Conservation (phyloP, 2,797 vertebrate species). For the Trichosurus vulpecula region DNA sequence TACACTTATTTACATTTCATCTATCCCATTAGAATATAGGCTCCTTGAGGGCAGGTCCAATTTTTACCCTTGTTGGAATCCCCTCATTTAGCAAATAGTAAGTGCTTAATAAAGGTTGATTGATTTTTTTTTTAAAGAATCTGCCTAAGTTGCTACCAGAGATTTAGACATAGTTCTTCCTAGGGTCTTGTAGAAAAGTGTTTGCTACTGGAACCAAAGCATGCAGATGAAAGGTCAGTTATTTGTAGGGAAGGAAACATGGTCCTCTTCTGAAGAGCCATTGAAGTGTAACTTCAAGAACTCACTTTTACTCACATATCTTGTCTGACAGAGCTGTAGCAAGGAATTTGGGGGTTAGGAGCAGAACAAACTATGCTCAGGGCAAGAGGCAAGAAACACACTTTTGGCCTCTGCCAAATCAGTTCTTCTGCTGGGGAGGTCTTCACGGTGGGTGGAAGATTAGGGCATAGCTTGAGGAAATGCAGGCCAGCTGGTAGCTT, state of each 20-base stretch:
- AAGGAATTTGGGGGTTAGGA: background rate
- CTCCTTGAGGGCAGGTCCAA: background rate
- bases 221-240: background rate
- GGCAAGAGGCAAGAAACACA: background rate
- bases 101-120: background rate
- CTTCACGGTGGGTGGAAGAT: background rate
- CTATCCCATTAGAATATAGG: background rate
- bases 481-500: background rate
- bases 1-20: background rate
- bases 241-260: background rate
- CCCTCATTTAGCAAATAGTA: background rate
- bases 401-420: background rate
- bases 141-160: background rate
- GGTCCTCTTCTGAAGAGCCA: background rate
- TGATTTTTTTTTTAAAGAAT: background rate
- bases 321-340: background rate
- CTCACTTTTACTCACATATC: background rate
- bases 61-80: background rate
- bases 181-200: background rate
- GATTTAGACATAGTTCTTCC: background rate
- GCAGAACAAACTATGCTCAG: background rate
- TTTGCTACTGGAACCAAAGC: background rate
- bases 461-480: background rate
- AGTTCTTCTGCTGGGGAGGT: background rate
- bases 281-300: background rate